These are phyloP conservation scores for Mesaphorura yosii DNA, from an alignment of 1,140 invertebrate genomes.

Conservation along the genomic window DNA sequence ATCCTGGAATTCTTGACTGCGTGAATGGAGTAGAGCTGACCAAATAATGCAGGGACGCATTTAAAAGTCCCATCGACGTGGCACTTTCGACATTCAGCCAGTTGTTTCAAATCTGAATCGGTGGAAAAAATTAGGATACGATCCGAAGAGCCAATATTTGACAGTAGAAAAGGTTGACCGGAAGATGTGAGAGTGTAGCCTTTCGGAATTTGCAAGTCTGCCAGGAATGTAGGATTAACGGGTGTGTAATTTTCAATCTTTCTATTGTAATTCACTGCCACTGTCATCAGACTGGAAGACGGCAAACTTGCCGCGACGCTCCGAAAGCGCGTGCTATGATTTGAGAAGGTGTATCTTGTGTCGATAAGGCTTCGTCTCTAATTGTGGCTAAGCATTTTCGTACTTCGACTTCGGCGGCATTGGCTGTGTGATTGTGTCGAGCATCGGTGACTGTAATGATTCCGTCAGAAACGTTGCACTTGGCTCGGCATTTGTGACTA, in stretches of 20 bases:
- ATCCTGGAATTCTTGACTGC: too few species aligned
- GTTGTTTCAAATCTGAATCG: background rate
- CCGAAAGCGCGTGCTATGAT: too few species aligned
- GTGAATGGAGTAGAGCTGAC: background rate
- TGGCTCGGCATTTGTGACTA: too few species aligned
- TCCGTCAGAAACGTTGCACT: too few species aligned
- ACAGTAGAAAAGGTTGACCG: constrained; percentile 1
- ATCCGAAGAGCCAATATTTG: background rate
- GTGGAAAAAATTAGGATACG: constrained; percentile 9
- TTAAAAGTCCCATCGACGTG: constrained; percentile 12
- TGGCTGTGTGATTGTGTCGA: too few species aligned
- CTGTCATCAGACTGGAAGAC: background rate
- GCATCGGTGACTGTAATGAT: too few species aligned
- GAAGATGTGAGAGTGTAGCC: background rate
- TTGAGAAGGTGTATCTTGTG: too few species aligned
- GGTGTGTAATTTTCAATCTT: background rate
- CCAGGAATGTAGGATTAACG: background rate
- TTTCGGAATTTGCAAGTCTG: background rate
- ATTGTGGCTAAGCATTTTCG: too few species aligned
- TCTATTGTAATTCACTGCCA: background rate
- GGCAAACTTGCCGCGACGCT: too few species aligned
- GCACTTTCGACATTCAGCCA: background rate
- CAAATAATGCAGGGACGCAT: background rate
- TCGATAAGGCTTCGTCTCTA: too few species aligned
- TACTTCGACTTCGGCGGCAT: too few species aligned